These are phyloP conservation scores for Grus americana DNA, from an alignment of 2,113 vertebrate genomes.

Conservation along the genomic window DNA sequence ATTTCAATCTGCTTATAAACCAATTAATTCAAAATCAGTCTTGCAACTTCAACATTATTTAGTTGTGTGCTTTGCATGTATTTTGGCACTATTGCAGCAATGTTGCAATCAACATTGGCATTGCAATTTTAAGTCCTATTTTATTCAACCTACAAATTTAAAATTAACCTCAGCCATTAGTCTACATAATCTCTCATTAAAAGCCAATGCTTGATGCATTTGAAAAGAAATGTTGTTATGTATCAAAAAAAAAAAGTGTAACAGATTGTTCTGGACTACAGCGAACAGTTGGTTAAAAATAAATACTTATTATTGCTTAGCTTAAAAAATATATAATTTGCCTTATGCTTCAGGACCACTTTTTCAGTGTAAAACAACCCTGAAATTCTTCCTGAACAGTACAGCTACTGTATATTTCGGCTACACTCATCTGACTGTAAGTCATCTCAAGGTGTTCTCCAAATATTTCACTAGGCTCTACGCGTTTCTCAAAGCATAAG, in stretches of 20 bases:
- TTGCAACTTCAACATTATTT: slow-evolving; percentile 21
- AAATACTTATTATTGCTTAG: background rate
- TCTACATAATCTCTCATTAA: background rate
- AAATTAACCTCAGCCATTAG: background rate
- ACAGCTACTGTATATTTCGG: background rate
- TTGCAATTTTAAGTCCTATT: background rate
- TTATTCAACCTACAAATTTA: background rate
- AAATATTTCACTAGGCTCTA: background rate
- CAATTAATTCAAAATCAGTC: slow-evolving; percentile 58
- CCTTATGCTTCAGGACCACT: background rate
- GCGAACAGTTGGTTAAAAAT: background rate
- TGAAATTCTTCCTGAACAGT: background rate
- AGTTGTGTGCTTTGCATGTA: background rate
- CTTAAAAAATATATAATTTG: background rate
- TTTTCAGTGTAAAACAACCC: background rate
- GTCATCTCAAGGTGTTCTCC: background rate
- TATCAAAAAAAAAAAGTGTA: background rate
- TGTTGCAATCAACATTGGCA: background rate
- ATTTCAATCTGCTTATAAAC: slow-evolving; percentile 60
- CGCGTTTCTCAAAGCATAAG: background rate
- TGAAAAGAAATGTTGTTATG: background rate
- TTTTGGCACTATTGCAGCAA: background rate
- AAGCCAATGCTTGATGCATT: background rate
- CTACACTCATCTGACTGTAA: background rate
- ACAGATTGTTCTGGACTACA: background rate